Evolutionary conservation across 92 coral and sea anemone genomes (phyloP).

Genomic region (Galaxea fascicularis): DNA sequence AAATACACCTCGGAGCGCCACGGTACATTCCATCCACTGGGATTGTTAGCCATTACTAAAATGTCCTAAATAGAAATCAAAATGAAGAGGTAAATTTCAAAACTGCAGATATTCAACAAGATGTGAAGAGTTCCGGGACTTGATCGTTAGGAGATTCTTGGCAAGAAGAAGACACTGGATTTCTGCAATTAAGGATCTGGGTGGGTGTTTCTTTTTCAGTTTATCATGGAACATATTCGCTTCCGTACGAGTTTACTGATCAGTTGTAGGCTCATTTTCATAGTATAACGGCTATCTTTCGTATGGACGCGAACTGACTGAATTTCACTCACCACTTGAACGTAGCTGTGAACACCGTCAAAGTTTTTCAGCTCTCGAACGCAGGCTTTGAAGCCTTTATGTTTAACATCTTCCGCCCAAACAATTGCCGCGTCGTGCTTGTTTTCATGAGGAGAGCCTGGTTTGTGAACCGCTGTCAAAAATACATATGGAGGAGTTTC

Average conservation of each 20-base stretch:
- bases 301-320: no score
- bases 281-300: not conserved
- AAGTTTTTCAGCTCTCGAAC: slow-evolving; percentile 76
- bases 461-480: slow-evolving; percentile 65
- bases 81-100: not conserved
- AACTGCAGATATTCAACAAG: no score
- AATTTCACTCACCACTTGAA: slow-evolving; percentile 54
- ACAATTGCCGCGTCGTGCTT: slow-evolving; percentile 77
- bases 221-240: no score
- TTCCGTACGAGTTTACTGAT: no score
- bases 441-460: slow-evolving; percentile 25
- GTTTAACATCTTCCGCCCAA: slow-evolving; percentile 73
- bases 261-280: not conserved
- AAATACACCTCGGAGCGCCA: slow-evolving; percentile 43
- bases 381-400: slow-evolving; percentile 53
- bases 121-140: no score
- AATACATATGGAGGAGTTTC: slow-evolving; percentile 58
- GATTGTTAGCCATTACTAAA: slow-evolving; percentile 65
- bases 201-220: no score
- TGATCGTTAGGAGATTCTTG: no score
- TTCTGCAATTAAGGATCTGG: no score
- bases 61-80: slow-evolving; percentile 57
- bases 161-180: no score
- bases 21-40: slow-evolving; percentile 67
- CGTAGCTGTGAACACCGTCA: slow-evolving; percentile 65